Base-by-base conservation (phyloP, 2,797 vertebrate genomes). In the Macroramphosus scolopax region DNA sequence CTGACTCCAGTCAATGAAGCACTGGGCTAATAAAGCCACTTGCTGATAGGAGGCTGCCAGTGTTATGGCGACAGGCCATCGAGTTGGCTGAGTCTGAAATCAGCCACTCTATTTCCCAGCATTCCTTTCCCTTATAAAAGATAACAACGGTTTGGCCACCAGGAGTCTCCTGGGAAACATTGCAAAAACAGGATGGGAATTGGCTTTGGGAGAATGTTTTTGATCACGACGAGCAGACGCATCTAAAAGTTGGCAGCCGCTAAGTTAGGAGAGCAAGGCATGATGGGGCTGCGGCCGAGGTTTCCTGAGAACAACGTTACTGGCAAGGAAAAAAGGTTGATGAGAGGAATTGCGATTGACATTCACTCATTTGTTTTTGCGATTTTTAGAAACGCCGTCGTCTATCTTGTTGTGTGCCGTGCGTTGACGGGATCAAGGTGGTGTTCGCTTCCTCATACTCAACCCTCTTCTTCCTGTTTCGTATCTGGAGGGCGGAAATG, bases 151-250 rank as follows among this genome's bases (percentile, higher is more conserved):
- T 68, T 45, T 44, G 43, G 31, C 51, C 55, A 69, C 55, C 5
- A 26, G 51, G 55, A 51, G 46, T 63, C 68, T 78, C 69, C 54
- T 68, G 59, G 66, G 77, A 73, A 74, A 51, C 33, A 8, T 66
- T 72, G 71, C 33, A 83, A 75, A 84, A 85, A 81, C 74, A 82
- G 71, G 78, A 81, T 87, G 74, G 78, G 77, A 80, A 84, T 66
- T 63, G 65, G 51, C 68, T 69, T 68, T 47, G 55, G 51, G 53
- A 53, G 53, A 51, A 28, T 61, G 51, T 78, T 83, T 80, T 22
- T 78, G 66, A 54, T 72, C 62, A 43, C 30, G 56, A 62, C 5
- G 4, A 63, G 50, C 50, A 71, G 30, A 64, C 54, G 51, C 17
- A 15, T 39, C 55, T 43, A 18, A 65, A 63, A 26, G 46, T 62